These are phyloP conservation scores for Limulus polyphemus DNA, from an alignment of 2,888 invertebrate genomes.

Conservation along the genomic window DNA sequence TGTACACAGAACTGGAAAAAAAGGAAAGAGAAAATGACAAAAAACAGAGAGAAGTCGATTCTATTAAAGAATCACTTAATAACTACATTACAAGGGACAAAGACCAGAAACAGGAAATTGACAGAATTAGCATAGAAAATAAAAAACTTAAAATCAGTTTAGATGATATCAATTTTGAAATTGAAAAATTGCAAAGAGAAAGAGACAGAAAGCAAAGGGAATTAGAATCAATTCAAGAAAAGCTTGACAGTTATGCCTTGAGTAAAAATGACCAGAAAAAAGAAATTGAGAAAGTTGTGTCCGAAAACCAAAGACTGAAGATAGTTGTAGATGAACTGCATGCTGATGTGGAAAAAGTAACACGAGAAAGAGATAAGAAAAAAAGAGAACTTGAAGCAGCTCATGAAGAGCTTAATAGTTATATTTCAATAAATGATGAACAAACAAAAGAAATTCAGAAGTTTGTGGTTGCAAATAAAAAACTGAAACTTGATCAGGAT, in stretches of 20 bases:
- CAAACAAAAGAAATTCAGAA: no score
- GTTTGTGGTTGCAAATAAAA: slow-evolving; percentile 45
- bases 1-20: background rate
- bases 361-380: slow-evolving; percentile 69
- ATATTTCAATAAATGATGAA: no score
- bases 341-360: slow-evolving; percentile 63
- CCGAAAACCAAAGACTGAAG: slow-evolving; percentile 65
- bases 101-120: no score
- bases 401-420: slow-evolving; percentile 75
- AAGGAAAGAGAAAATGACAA: background rate
- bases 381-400: slow-evolving; percentile 72
- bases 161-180: slow-evolving; percentile 27
- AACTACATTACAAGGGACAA: no score
- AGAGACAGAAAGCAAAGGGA: slow-evolving; percentile 81
- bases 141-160: background rate
- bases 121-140: no score
- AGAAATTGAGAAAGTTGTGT: slow-evolving; percentile 68
- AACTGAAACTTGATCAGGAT: slow-evolving; percentile 76
- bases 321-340: slow-evolving; percentile 69
- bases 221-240: slow-evolving; percentile 76
- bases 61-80: no score
- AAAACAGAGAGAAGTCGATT: background rate
- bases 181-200: slow-evolving; percentile 52
- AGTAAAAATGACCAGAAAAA: slow-evolving; percentile 71
- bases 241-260: slow-evolving; percentile 41